phyloP scores from a whole-genome alignment of 1,140 invertebrate species.

The Cepaea nemoralis region DNA sequence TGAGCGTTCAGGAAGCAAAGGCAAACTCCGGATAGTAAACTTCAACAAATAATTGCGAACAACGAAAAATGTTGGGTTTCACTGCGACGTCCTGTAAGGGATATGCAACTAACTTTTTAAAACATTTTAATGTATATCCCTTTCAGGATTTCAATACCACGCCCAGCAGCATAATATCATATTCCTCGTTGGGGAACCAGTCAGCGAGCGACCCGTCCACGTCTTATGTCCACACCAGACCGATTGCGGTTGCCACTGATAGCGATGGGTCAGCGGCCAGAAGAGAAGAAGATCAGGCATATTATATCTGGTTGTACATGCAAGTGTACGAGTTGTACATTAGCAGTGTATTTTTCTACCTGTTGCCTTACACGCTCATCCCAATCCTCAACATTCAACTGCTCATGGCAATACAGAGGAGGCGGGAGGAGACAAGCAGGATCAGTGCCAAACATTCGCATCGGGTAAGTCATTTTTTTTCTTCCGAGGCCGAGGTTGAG shows the following conservation, averaged over 20 bases:
- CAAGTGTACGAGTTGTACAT: conserved; percentile 50
- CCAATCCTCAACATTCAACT: conserved; percentile 74
- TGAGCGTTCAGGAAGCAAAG: too few relatives aligned
- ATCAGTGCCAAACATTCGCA: conserved; percentile 71
- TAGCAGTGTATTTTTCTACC: conserved; percentile 45
- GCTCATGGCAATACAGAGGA: conserved; percentile 76
- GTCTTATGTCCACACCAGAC: background rate
- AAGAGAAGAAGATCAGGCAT: background rate
- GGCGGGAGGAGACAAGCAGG: conserved; percentile 51
- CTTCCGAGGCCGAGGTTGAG: too few relatives aligned
- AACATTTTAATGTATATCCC: background rate
- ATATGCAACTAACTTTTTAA: too few relatives aligned
- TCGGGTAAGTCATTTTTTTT: conserved; percentile 13
- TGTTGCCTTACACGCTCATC: conserved; percentile 49
- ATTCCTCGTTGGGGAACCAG: background rate
- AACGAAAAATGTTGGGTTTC: too few relatives aligned
- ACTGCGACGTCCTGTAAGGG: too few relatives aligned
- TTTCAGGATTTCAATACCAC: background rate
- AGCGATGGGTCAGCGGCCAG: background rate
- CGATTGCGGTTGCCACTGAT: background rate
- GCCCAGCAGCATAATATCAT: background rate
- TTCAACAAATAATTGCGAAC: too few relatives aligned
- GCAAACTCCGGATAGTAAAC: too few relatives aligned
- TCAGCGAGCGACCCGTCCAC: background rate
- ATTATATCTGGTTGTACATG: conserved; percentile 39